A percentile compares a stretch with the other conserved stretches of the same genome.
Conservation (phyloP, 2,113 vertebrate species). For the Enhydra lutris region DNA sequence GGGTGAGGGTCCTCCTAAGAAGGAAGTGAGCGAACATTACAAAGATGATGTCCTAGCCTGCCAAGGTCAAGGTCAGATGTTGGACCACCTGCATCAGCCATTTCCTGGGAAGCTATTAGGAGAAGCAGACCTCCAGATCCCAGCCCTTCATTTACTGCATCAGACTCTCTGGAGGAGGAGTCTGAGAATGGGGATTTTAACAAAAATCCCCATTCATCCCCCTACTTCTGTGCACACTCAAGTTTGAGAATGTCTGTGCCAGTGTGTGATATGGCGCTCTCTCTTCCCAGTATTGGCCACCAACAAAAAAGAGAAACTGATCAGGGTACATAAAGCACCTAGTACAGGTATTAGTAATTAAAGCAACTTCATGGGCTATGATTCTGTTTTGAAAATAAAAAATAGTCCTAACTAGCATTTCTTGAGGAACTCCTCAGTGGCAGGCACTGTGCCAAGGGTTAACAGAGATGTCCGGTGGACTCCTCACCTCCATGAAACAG, state of each 20-base stretch:
- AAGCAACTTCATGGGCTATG: background rate
- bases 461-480: background rate
- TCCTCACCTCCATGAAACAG: background rate
- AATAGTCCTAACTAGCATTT: background rate
- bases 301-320: background rate
- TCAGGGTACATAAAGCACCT: background rate
- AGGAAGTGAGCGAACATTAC: background rate
- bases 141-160: background rate
- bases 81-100: background rate
- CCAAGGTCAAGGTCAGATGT: background rate
- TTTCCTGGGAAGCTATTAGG: background rate
- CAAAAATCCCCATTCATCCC: background rate
- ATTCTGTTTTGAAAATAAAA: background rate
- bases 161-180: background rate
- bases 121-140: background rate
- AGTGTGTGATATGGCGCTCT: background rate
- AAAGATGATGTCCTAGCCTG: background rate
- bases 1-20: background rate
- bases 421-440: background rate
- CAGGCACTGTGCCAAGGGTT: background rate
- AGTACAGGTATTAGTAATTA: background rate
- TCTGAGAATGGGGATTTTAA: background rate
- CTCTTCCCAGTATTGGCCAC: background rate
- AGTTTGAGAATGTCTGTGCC: background rate
- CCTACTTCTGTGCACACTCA: background rate